Base-by-base conservation (phyloP, 2,888 invertebrate genomes). In the Thymelicus sylvestris region DNA sequence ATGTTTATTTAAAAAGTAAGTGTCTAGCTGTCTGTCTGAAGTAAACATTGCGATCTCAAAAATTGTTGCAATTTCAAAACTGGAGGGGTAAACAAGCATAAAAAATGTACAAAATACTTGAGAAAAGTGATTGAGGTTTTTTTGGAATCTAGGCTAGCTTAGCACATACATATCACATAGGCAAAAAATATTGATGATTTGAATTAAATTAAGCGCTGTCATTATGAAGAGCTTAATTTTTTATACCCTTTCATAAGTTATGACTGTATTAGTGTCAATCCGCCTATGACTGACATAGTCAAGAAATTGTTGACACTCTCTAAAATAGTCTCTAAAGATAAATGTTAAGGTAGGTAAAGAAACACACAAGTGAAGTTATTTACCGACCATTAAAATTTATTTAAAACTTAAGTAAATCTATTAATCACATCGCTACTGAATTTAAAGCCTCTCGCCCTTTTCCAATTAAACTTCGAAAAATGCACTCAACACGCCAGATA, bases 341-440 rank as follows among this genome's bases (percentile, higher is more conserved):
- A 44, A 44, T 44, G 8, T 44, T 44, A 44, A 44, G 12, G 44
- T 12, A 44, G 10, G 44, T 10, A 10, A 44, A 8, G 41, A 41
- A 8, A 44, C 10, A 12, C 12, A 10, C 12, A 12, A 44, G 12
- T 12, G 1, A 24, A 61, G 6, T 38, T 24, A 41, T 61, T 61
- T 39, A 52, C 41, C 24, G 38, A 12, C 48, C 59, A 47, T 55
- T 41, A 41, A 62, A 68, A 39, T 52, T 62, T 10, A 68, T 55
- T 55, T 44, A 52, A 55, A 55, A 38, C 59, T 47, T 66, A 52
- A 68, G 52, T 55, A 66, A 57, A 31, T 31, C 41, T n/a, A 52
- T 62, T 68, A 68, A 68, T 68, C 66, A 57, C 62, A 62, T n/a
- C 44, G 68, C 68, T 68, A 63, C 63, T 47, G 68, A 68, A 68